These are phyloP conservation scores for Aramus guarauna DNA, from an alignment of 2,113 vertebrate species.

Conservation along the genomic window DNA sequence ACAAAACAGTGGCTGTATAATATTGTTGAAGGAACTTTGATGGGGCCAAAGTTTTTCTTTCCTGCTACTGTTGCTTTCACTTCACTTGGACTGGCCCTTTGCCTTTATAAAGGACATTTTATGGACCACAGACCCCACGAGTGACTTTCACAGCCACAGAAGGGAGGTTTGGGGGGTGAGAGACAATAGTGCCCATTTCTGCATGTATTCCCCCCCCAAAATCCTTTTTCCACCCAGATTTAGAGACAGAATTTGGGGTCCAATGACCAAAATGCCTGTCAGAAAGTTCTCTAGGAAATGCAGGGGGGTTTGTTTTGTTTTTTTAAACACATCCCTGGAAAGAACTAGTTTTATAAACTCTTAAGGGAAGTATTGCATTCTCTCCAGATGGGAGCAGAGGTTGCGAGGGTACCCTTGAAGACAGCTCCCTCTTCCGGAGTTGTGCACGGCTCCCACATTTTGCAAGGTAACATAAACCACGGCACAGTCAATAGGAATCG, in stretches of 20 bases:
- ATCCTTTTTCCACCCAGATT: neutral
- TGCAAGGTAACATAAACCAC: neutral
- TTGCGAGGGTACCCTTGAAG: neutral
- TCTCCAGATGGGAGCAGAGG: neutral
- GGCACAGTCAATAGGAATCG: neutral
- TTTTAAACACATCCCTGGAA: neutral
- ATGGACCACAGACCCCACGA: neutral
- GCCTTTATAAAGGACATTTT: neutral
- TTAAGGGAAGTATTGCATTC: neutral
- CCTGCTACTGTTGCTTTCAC: neutral
- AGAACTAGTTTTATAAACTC: neutral
- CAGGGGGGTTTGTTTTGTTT: neutral
- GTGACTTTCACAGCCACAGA: neutral
- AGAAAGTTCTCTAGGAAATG: neutral
- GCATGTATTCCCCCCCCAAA: neutral
- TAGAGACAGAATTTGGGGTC: neutral
- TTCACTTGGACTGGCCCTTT: neutral
- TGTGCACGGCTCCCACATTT: fast-evolving
- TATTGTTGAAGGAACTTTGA: neutral
- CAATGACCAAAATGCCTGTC: neutral
- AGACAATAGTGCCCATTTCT: neutral
- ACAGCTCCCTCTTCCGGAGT: neutral
- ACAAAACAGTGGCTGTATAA: neutral
- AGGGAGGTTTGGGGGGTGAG: neutral
- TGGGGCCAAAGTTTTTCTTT: neutral